These are phyloP conservation scores for Cynoglossus semilaevis DNA, from an alignment of 2,113 vertebrate species.

Conservation along the genomic window DNA sequence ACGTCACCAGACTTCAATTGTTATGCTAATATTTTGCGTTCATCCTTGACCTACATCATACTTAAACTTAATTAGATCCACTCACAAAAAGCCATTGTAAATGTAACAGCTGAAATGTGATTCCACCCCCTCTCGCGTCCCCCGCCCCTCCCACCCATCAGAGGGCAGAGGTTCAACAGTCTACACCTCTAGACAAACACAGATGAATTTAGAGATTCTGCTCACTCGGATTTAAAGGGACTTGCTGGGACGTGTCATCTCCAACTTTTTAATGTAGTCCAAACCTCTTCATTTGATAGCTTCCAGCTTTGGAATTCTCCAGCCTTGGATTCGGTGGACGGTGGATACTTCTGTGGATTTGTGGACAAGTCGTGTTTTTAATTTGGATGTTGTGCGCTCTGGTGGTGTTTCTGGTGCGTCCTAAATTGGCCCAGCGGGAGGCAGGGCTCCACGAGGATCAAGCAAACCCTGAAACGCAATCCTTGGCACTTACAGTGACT, in stretches of 20 bases:
- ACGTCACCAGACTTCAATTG: slow-evolving; percentile 11
- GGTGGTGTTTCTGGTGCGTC: slow-evolving; percentile 29
- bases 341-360: slow-evolving; percentile 19
- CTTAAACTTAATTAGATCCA: slow-evolving; percentile 23
- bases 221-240: too few species aligned
- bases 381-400: slow-evolving; percentile 27
- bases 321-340: too few species aligned
- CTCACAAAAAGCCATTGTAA: slow-evolving; percentile 57
- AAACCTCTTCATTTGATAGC: slow-evolving; percentile 40
- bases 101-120: slow-evolving; percentile 57
- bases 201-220: too few species aligned
- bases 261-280: too few species aligned
- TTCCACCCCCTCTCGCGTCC: slow-evolving; percentile 21
- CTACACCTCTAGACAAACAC: too few species aligned
- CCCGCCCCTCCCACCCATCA: background rate
- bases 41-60: slow-evolving; percentile 1
- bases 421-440: slow-evolving; percentile 12
- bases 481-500: slow-evolving; percentile 60
- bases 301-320: slow-evolving; percentile 28
- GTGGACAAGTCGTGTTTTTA: slow-evolving; percentile 6
- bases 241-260: slow-evolving; percentile 17
- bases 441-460: slow-evolving; percentile 29
- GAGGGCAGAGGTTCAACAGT: slow-evolving; percentile 11
- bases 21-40: slow-evolving; percentile 19
- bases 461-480: slow-evolving; percentile 65